Base-by-base conservation (phyloP, 2,113 vertebrate genomes). In the Zosterops japonicus region DNA sequence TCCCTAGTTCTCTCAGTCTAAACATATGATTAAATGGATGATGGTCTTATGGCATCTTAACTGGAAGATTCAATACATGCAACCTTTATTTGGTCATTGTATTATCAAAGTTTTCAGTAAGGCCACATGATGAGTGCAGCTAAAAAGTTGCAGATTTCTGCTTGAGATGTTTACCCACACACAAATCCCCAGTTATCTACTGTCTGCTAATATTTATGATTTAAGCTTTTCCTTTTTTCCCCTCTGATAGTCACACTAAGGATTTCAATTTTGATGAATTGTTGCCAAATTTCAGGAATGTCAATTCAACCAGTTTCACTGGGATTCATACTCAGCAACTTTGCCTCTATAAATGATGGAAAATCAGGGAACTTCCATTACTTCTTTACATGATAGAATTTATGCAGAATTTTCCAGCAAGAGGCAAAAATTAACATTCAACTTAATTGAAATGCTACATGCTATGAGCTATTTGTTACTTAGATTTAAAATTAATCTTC, bases 91-190 rank as follows among this genome's bases (percentile, higher is more conserved):
- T 76, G 24, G 12, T 53, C 11, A 28, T 55, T 14, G 6, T 55
- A 5, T 44, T 83, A 72, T 11, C 21, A 74, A 72, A 77, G 19
- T 64, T 86, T 72, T 46, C 19, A 57, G 3, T 36, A 53, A 57
- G 11, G 11, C 3, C 9, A 35, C 22, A 57, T 0, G 0, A 31
- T 6, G 6, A 55, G 15, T 50, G 18, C 46, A 81, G 18, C 10
- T 78, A 69, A 57, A 9, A 65, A 41, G 27, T 14, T 65, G 9
- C 11, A 80, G 8, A 5, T 8, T 80, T 87, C 60, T 92, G 11
- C 14, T 56, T 33, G 21, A 56, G 12, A 20, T 55, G 3, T 24
- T 72, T 86, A 46, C 18, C 3, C 5, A 33, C 19, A 68, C 1
- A 6, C 20, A 56, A 29, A 31, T 35, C 5, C 12, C 14, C 47